Evolutionary conservation across 1,140 invertebrate species (phyloP).

Genomic region (Ladona fulva): DNA sequence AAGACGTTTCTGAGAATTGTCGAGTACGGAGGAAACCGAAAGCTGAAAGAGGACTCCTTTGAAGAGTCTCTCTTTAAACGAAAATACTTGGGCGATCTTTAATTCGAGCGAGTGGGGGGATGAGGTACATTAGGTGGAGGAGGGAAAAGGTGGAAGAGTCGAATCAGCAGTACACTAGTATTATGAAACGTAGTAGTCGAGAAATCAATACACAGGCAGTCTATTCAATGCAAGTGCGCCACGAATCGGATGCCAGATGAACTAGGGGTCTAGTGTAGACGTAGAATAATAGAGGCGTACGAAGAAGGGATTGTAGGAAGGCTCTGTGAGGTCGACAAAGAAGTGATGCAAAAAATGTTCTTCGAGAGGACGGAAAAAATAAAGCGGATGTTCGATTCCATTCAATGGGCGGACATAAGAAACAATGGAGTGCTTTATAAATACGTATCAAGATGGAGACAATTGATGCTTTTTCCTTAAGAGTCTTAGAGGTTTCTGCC

Average conservation of each 20-base stretch:
- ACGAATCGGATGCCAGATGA: not conserved
- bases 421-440: no score
- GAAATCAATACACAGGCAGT: conserved; percentile 5
- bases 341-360: not conserved
- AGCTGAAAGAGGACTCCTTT: no score
- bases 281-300: not conserved
- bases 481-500: no score
- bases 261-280: not conserved
- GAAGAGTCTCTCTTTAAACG: no score
- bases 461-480: no score
- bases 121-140: not conserved
- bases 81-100: no score
- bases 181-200: conserved; percentile 4
- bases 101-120: not conserved
- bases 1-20: no score
- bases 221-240: conserved; percentile 3
- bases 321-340: not conserved
- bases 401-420: no score
- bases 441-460: no score
- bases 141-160: not conserved
- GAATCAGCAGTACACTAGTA: conserved; percentile 9
- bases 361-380: not conserved
- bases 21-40: no score
- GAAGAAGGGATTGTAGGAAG: not conserved
- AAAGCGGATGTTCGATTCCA: no score